Evolutionary conservation across 2,113 vertebrate genomes (phyloP), one percentile per base, ranked within the genome.

Genomic region (Tachuris rubrigastra): DNA sequence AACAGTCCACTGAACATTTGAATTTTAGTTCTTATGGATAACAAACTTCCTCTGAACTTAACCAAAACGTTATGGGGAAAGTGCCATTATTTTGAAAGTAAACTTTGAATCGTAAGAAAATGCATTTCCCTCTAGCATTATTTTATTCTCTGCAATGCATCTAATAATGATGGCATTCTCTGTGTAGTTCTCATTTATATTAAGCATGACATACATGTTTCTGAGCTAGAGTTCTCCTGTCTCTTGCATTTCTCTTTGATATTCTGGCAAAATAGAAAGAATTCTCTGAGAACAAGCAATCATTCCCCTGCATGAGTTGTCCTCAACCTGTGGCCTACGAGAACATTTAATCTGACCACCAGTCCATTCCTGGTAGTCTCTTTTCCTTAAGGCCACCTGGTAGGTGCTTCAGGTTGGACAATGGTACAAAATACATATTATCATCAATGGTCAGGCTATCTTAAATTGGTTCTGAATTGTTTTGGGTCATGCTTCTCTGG

Each of bases 271-370:
- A 67, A 42, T 33, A 41, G 25, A 21, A 66, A 69, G 23, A 81
- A 60, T 73, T 50, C 53, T 42, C 35, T 37, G 23, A 81, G 78
- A 27, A 87, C 58, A 85, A 68, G 23, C 42, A 59, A 23, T 22
- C 27, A 22, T 28, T 46, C 74, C 41, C 21, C 46, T 50, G 31
- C 23, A 42, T 0, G 0, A 25, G 11, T 41, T 27, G 19, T 60
- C 33, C 35, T 82, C 56, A 55, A 6, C 22, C 50, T 52, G 33
- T 60, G n/a, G 20, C 75, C 49, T 60, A 35, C 3, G 8, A 76
- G 28, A 39, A 62, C 24, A 35, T 78, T 56, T 47, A 42, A 66
- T 60, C 19, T 37, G 33, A 71, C 3, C 46, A 12, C 35, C 41
- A 14, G 41, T 55, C 50, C 25, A 18, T 47, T 82, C 19, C 46